Conservation (phyloP, 2,797 vertebrate species). For the Parauchenoglanis punctatus region DNA sequence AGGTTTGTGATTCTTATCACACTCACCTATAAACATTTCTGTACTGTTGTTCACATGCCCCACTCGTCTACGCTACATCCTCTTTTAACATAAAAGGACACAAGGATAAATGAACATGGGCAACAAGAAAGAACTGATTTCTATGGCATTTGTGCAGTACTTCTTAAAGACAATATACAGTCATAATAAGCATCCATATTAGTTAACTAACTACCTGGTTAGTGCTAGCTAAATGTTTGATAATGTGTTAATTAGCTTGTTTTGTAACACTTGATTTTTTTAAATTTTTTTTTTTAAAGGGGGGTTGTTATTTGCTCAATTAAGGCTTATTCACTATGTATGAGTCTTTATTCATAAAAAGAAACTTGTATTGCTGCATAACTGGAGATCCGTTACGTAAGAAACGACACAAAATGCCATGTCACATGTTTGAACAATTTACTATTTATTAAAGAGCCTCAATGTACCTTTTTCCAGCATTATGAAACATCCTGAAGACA, state of each 20-base stretch:
- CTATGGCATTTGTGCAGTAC: neutral
- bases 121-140: neutral
- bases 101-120: neutral
- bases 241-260: neutral
- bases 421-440: neutral
- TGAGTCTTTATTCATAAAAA: neutral
- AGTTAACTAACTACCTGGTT: neutral
- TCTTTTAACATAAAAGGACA: neutral
- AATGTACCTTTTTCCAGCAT: neutral
- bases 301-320: neutral
- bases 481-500: neutral
- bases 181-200: neutral
- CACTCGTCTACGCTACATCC: neutral
- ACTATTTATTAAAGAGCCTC: neutral
- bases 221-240: neutral
- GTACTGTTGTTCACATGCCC: neutral
- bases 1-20: neutral
- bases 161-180: neutral
- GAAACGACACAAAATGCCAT: neutral
- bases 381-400: neutral
- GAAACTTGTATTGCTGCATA: neutral
- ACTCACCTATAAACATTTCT: neutral
- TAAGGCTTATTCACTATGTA: neutral
- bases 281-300: neutral
- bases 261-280: neutral